Base-by-base conservation (phyloP, 2,888 invertebrate genomes). In the Drosophila eohydei region DNA sequence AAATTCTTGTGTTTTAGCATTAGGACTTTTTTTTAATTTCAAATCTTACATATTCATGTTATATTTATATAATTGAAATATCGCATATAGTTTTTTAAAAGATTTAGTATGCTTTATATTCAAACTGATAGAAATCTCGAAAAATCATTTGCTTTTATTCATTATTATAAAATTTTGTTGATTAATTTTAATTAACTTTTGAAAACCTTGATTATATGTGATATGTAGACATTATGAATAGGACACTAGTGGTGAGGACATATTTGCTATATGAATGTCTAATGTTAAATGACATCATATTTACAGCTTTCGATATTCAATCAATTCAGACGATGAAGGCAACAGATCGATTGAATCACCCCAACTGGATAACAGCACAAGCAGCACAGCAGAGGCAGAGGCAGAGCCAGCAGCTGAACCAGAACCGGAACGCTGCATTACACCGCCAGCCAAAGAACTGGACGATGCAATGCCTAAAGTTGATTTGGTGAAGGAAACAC, bases 261-360 rank as follows among this genome's bases (percentile, higher is more conserved):
- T 26, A 14, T 52, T 36, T 52, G 3, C 2, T 34, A 14, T 52
- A 16, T 12, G 11, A 36, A 16, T 55, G 5, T 11, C 14, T 67
- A 6, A 11, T 67, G 4, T 14, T 43, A 7, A 21, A 44, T 40
- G 3, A 9, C 8, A 4, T n/a, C 9, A 11, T 58, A 16, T 4
- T 69, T 79, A 4, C 50, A 92, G 92, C 40, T 92, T 92, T 78
- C 85, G 85, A 26, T 92, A 91, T 67, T 89, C 83, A 36, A 92
- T 92, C 46, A 88, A 91, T 72, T 90, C 91, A 7, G 89, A 88
- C 52, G 91, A 92, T 61, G 88, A 90, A 43, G 90, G 88, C 8
- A 91, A 92, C 55, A 84, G 74, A 8, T 89, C 91, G 4, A 69
- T 79, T 16, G 91, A 91, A 40, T 73, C 81, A 12, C 67, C 76